Evolutionary conservation across 2,797 vertebrate species (phyloP).

Genomic region (Alosa sapidissima): DNA sequence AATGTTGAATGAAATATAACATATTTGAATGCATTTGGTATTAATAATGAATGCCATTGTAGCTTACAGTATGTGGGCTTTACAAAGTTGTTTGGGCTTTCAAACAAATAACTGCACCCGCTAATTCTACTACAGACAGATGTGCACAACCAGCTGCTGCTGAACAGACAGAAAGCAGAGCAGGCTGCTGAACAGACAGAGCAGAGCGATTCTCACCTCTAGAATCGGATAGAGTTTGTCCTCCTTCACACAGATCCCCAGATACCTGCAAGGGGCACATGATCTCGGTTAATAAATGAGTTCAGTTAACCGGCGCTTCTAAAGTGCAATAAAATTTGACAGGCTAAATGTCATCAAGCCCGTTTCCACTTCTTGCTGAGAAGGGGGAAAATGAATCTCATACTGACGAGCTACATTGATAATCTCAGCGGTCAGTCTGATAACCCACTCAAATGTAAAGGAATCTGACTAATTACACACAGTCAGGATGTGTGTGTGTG

Average conservation of each 20-base stretch:
- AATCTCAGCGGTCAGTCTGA: background rate
- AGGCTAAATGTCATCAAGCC: background rate
- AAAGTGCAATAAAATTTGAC: background rate
- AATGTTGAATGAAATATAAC: no score
- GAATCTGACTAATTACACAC: background rate
- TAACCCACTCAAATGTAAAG: background rate
- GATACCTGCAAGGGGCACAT: constrained; percentile 64
- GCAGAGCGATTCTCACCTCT: constrained; percentile 66
- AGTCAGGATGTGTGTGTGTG: background rate
- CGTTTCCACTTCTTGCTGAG: background rate
- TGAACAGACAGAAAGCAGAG: background rate
- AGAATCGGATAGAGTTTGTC: constrained; percentile 77
- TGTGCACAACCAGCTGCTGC: background rate
- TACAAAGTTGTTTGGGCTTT: background rate
- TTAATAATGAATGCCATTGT: background rate
- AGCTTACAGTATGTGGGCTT: background rate
- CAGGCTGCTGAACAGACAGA: background rate
- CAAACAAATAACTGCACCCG: background rate
- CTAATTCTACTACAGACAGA: background rate
- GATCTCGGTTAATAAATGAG: background rate
- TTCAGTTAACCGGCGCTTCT: background rate
- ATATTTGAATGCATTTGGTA: background rate
- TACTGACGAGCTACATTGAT: background rate
- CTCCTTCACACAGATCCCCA: constrained; percentile 76
- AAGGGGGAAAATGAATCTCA: background rate